phyloP scores from a whole-genome alignment of 2,113 vertebrate species.

The Struthio camelus region DNA sequence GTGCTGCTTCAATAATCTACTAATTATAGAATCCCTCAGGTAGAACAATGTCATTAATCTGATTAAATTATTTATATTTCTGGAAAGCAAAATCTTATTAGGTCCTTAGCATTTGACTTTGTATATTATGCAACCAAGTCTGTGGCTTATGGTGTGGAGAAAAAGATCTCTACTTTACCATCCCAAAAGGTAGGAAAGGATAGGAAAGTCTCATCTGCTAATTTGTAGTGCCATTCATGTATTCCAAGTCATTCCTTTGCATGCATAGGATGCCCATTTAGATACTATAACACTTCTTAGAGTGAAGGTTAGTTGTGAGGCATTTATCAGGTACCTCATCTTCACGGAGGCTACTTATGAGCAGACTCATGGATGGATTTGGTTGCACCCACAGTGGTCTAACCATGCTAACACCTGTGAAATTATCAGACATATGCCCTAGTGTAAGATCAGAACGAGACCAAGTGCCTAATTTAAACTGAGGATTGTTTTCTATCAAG shows the following conservation, averaged over 20 bases:
- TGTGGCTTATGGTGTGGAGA: background rate
- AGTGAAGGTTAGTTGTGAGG: background rate
- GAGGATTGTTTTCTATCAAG: background rate
- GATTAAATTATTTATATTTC: conserved; percentile 83
- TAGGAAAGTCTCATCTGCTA: background rate
- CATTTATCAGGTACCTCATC: background rate
- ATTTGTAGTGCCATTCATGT: background rate
- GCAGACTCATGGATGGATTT: background rate
- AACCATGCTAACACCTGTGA: background rate
- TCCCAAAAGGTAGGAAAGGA: background rate
- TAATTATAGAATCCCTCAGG: conserved; percentile 81
- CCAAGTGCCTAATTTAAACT: background rate
- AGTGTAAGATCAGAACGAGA: background rate
- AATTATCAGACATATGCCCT: background rate
- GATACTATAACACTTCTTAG: background rate
- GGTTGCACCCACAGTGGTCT: background rate
- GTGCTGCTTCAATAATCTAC: conserved; percentile 76
- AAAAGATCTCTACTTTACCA: background rate
- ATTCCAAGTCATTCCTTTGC: background rate
- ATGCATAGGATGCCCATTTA: background rate
- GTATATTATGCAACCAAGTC: conserved; percentile 8
- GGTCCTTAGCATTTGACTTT: conserved; percentile 62
- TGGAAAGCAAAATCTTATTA: conserved; percentile 77
- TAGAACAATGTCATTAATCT: conserved; percentile 82
- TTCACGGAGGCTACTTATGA: background rate